Evolutionary conservation across 2,797 vertebrate genomes (phyloP).

Genomic region (Sitta carolinensis): DNA sequence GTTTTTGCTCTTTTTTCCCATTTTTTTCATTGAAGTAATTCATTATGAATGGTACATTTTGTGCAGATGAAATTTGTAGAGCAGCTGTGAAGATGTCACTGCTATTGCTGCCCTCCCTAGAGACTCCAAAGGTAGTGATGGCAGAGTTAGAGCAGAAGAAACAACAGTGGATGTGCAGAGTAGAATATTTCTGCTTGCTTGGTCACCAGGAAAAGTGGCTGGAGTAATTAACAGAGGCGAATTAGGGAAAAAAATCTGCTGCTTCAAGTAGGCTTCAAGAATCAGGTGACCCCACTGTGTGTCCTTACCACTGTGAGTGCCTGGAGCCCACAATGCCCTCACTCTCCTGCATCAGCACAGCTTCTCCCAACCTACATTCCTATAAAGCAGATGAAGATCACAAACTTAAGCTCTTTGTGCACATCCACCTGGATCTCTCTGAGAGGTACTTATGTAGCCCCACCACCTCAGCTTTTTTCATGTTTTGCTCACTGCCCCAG

Average conservation of each 20-base stretch:
- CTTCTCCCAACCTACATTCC: not conserved
- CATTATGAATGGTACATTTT: not conserved
- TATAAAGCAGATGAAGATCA: not conserved
- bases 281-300: not conserved
- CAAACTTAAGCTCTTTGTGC: not conserved
- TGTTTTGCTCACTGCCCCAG: not conserved
- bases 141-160: not conserved
- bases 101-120: not conserved
- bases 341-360: not conserved
- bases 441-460: not conserved
- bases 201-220: not conserved
- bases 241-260: not conserved
- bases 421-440: not conserved
- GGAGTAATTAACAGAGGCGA: not conserved
- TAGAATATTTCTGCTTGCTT: not conserved
- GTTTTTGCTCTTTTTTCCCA: not conserved
- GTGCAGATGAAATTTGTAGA: not conserved
- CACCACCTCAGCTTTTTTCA: not conserved
- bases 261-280: not conserved
- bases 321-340: not conserved
- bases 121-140: not conserved
- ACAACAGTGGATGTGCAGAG: not conserved
- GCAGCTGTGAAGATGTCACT: not conserved
- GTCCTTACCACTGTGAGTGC: not conserved
- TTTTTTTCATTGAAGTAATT: not conserved